Percentiles rank a stretch among this genome's conserved stretches.
Conservation (phyloP, 2,113 vertebrate genomes). For the Egretta garzetta region DNA sequence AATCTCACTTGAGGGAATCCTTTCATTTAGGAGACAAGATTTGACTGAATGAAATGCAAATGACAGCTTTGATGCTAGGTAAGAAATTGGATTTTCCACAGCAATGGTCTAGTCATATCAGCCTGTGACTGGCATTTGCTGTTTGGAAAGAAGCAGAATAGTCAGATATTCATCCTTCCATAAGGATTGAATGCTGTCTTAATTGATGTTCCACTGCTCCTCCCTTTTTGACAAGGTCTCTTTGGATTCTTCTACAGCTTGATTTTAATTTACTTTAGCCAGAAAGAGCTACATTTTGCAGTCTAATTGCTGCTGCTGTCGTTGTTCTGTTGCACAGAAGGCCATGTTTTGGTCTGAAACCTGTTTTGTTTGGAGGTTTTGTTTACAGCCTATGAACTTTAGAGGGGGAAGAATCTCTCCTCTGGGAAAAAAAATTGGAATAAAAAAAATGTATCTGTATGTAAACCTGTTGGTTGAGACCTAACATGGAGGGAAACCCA, state of each 20-base stretch:
- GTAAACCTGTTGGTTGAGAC: background rate
- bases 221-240: background rate
- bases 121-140: background rate
- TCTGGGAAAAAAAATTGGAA: background rate
- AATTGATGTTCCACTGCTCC: background rate
- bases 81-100: background rate
- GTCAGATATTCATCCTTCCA: background rate
- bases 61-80: background rate
- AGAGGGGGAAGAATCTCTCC: background rate
- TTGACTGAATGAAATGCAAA: background rate
- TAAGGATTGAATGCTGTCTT: background rate
- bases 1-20: background rate
- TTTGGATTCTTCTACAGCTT: background rate
- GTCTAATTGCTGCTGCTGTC: background rate
- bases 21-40: background rate
- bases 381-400: background rate
- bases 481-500: background rate
- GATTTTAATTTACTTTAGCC: background rate
- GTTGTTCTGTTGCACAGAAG: background rate
- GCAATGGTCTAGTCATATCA: background rate
- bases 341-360: background rate
- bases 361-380: background rate
- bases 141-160: background rate
- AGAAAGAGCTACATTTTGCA: background rate
- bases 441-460: background rate